These are phyloP conservation scores for Brachionus koreanus DNA, from an alignment of 1,140 invertebrate genomes.

Conservation along the genomic window DNA sequence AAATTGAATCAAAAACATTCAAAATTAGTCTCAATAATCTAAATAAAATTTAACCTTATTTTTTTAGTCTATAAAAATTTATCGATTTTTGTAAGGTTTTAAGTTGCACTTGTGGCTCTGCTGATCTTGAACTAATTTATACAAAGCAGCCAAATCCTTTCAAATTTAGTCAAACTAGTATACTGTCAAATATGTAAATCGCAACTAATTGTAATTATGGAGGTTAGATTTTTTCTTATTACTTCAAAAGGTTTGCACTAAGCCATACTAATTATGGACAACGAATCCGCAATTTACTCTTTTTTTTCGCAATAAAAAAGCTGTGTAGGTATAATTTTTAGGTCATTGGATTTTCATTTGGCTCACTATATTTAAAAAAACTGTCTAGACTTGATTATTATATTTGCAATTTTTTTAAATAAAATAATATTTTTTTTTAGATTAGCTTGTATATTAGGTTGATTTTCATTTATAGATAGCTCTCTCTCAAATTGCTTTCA, in stretches of 20 bases:
- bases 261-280: neutral
- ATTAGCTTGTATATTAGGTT: neutral
- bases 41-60: neutral
- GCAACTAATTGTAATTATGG: neutral
- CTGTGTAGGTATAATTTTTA: neutral
- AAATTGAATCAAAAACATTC: neutral
- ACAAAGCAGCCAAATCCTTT: neutral
- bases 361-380: neutral
- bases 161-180: neutral
- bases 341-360: constrained; percentile 23
- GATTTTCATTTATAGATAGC: neutral
- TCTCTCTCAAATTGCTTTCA: neutral
- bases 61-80: neutral
- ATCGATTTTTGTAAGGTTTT: neutral
- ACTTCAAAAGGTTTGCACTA: neutral
- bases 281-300: constrained; percentile 12
- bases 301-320: constrained; percentile 4
- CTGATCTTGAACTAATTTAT: neutral
- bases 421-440: constrained; percentile 5
- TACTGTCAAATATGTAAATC: neutral
- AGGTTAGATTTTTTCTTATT: neutral
- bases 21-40: neutral
- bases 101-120: neutral
- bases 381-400: constrained; percentile 38
- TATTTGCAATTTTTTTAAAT: constrained; percentile 23